These are phyloP conservation scores for Lates japonicus DNA, from an alignment of 2,797 vertebrate species.

Conservation along the genomic window DNA sequence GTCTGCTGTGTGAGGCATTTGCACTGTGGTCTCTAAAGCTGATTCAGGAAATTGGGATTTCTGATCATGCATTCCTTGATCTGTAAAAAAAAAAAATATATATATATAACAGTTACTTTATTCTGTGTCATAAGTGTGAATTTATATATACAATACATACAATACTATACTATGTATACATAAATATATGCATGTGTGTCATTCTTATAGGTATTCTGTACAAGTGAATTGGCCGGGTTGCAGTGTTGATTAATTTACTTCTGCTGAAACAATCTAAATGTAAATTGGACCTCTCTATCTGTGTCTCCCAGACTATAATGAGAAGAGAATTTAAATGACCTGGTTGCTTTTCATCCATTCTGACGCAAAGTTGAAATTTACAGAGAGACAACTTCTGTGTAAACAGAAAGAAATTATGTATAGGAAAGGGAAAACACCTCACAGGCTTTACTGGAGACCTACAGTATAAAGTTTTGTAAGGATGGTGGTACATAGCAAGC, in stretches of 20 bases:
- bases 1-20: background rate
- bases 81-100: background rate
- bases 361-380: conserved; percentile 83
- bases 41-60: conserved; percentile 5
- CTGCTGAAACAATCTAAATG: conserved; percentile 90
- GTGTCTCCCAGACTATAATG: conserved; percentile 86
- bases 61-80: background rate
- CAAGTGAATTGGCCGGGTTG: conserved; percentile 68
- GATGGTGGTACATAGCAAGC: conserved; percentile 2
- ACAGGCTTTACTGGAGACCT: conserved; percentile 18
- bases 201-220: conserved; percentile 65
- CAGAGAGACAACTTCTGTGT: conserved; percentile 72
- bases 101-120: background rate
- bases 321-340: conserved; percentile 87
- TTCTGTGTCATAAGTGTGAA: conserved; percentile 26
- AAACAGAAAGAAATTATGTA: conserved; percentile 74
- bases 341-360: conserved; percentile 82
- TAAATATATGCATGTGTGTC: conserved; percentile 35
- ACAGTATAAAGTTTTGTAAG: conserved; percentile 28
- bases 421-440: conserved; percentile 29
- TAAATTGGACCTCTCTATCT: conserved; percentile 89
- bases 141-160: conserved; percentile 22
- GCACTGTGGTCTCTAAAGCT: background rate
- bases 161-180: background rate
- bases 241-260: conserved; percentile 88